Evolutionary conservation across 2,888 invertebrate species (phyloP), one percentile per base, ranked within the genome.

Genomic region (Xestia sexstrigata): DNA sequence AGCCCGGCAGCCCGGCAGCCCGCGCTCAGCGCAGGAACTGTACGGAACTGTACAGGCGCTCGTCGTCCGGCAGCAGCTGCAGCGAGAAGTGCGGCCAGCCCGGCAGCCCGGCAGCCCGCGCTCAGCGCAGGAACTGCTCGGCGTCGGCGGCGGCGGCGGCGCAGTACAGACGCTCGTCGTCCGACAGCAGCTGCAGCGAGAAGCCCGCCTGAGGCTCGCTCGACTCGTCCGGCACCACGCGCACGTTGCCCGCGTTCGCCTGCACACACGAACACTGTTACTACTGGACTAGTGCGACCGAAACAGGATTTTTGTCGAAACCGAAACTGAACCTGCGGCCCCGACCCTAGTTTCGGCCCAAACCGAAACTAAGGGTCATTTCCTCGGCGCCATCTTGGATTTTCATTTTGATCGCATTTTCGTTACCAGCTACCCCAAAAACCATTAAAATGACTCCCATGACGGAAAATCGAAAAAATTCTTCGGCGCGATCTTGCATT

Each of bases 161-260:
- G 83, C 87, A 66, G 92, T 89, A 89, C 35, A 87, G 90, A 5
- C 90, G 83, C 89, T 81, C 85, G 91, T 93, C 94, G 42, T 81
- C 20, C 11, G 90, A 88, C 83, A 91, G 49, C 81, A 93, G 89
- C 58, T 91, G 92, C 89, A 95, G 86, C 13, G 91, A 83, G 93
- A 95, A 95, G 65, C 1, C 39, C 13, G 47, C 60, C 9, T 11
- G 0, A 3, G 72, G 47, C 58, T 65, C 17, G 30, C n/a, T 65
- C 58, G 49, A 30, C 58, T 65, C 17, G 30, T n/a, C 70, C 58
- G 49, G 39, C 65, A 47, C 13, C 23, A 74, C 30, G 84, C 94
- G 95, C 58, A 93, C 60, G 70, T 55, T 26, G 58, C 55, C 65
- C 6, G 72, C 70, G 73, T 82, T 82, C 39, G 81, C 74, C 74